Evolutionary conservation across 2,797 vertebrate genomes (phyloP).

Genomic region (Bradypus variegatus): DNA sequence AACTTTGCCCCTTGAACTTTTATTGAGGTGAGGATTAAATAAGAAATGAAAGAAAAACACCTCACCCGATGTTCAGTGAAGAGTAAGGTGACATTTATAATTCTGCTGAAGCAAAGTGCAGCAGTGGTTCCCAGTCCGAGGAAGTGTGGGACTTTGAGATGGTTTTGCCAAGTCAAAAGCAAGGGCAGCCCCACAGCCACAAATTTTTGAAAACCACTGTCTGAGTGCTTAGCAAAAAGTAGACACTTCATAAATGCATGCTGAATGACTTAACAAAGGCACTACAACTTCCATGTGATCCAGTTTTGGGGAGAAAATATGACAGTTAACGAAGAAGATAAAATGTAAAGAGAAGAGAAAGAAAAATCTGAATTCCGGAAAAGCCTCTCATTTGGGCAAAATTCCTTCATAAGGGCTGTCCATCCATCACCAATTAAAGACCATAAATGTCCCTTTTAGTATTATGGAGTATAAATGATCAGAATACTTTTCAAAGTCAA

Average conservation of each 20-base stretch:
- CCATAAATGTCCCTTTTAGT: neutral
- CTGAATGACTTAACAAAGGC: neutral
- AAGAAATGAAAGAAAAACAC: too few species aligned
- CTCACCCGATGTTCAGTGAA: too few species aligned
- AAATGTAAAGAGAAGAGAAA: neutral
- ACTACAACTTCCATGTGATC: neutral
- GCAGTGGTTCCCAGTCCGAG: neutral
- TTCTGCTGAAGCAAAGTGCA: neutral
- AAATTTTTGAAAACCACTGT: neutral
- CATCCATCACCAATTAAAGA: neutral
- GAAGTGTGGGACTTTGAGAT: neutral
- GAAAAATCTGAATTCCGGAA: neutral
- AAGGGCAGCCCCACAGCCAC: neutral
- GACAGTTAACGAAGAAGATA: slow-evolving; percentile 21
- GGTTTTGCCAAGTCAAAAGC: neutral
- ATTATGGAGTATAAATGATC: neutral
- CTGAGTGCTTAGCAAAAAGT: neutral
- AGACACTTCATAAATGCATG: neutral
- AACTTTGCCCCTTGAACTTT: too few species aligned
- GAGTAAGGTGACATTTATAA: too few species aligned
- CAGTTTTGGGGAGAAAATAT: neutral
- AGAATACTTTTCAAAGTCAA: neutral
- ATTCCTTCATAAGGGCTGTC: neutral
- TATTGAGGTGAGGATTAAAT: too few species aligned
- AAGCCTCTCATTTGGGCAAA: neutral